Conservation (phyloP, 2,113 vertebrate genomes). For the Macaca fascicularis region DNA sequence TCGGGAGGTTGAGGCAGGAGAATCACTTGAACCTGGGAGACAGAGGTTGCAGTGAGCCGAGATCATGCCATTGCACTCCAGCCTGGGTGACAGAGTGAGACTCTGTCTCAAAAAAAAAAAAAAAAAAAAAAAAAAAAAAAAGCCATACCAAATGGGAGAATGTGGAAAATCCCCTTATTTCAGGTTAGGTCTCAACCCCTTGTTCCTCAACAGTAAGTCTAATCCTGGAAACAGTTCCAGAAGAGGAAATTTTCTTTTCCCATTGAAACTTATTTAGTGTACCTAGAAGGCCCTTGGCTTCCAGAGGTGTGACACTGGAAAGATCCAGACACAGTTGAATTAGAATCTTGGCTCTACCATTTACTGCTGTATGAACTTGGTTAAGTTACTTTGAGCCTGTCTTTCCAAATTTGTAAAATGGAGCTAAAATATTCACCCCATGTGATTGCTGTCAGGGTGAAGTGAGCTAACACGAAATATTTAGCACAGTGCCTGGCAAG, state of each 20-base stretch:
- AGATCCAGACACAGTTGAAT: background rate
- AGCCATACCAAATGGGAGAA: background rate
- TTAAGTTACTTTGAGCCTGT: background rate
- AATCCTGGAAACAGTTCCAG: background rate
- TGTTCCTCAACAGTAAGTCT: background rate
- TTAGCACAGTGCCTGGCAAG: background rate
- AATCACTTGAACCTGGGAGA: too few species aligned
- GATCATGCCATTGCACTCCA: too few species aligned
- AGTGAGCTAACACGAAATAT: background rate
- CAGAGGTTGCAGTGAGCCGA: too few species aligned
- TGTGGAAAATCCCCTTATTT: background rate
- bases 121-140: background rate
- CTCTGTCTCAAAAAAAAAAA: too few species aligned
- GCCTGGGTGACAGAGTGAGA: too few species aligned
- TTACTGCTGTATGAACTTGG: background rate
- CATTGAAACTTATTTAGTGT: background rate
- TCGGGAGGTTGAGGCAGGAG: too few species aligned
- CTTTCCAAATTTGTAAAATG: slow-evolving; percentile 22
- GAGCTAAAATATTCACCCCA: background rate
- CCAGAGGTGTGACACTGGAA: background rate
- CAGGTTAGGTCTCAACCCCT: background rate
- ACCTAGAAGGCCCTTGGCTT: background rate
- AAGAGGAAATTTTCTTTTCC: background rate
- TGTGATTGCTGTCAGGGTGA: background rate
- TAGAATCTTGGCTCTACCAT: background rate